Base-by-base conservation (phyloP, 2,888 invertebrate genomes). In the Caenorhabditis parvicauda region DNA sequence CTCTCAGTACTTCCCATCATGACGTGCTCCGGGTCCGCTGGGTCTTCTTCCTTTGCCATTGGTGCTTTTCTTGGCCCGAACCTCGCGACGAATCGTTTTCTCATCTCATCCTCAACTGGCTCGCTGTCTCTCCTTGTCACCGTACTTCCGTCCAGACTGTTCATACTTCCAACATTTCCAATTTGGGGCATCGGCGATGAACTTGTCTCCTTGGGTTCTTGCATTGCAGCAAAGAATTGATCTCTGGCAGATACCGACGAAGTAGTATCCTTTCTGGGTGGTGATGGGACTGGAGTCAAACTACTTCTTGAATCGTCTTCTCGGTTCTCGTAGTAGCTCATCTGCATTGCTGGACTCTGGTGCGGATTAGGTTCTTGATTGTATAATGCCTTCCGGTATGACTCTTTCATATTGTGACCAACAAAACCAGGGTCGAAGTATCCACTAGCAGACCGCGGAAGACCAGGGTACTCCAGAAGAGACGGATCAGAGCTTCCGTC, bases 361-460 rank as follows among this genome's bases (percentile, higher is more conserved):
- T 42, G 32, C 1, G 39, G 42, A 17, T 50, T 51, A 9, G 48
- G 51, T 24, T 54, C 57, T 14, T 48, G 39, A 5, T 53, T 56
- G 19, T 59, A 59, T 42, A 59, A 37, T 1, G 69, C 69, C 39
- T 64, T 55, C n/a, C 64, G 62, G 41, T 70, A 70, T 3, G 64
- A 64, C 17, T 57, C 46, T 17, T 57, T 54, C 59, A 66, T 65
- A n/a, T n/a, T n/a, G 21, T 60, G 44, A 1, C 53, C 45, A 28
- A 60, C 58, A 5, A 55, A 54, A 6, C 54, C 54, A 5, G 53
- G 54, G 12, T 74, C 74, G 24, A 72, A 64, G 42, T 74, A 74
- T 21, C 74, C 74, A 41, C 68, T 68, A 14, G 74, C 74, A 22
- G 67, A 67, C 28, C 74, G 46, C 1, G 74, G 74, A 7, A 74